phyloP scores from a whole-genome alignment of 2,113 vertebrate species.

The Emydocephalus ijimae region DNA sequence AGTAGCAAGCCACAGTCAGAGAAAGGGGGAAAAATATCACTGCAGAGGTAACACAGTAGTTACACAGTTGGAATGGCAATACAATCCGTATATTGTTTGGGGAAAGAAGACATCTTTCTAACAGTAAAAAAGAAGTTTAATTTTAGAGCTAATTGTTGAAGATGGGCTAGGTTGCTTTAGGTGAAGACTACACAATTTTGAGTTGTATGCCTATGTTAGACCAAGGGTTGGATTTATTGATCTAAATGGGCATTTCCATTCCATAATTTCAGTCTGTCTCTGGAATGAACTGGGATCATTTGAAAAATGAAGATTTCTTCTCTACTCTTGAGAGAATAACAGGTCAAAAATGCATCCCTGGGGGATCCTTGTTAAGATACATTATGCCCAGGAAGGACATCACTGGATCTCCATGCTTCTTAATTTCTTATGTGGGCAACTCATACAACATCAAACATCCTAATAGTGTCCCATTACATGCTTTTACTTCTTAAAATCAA shows the following conservation, averaged over 20 bases:
- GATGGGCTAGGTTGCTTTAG: not conserved
- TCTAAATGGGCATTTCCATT: not conserved
- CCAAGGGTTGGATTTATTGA: not conserved
- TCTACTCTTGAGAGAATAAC: not conserved
- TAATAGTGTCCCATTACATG: not conserved
- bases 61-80: not conserved
- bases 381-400: not conserved
- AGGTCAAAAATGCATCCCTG: not conserved
- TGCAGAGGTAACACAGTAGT: not conserved
- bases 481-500: too few relatives aligned
- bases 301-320: not conserved
- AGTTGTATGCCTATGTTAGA: not conserved
- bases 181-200: not conserved
- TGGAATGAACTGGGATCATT: not conserved
- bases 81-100: not conserved
- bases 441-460: not conserved
- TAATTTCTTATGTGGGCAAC: not conserved
- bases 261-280: not conserved
- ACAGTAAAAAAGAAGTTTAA: not conserved
- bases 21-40: constrained; percentile 29
- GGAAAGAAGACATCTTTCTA: not conserved
- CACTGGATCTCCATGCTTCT: not conserved
- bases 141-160: not conserved
- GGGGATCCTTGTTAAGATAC: not conserved
- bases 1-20: constrained; percentile 35